Evolutionary conservation across 1,140 invertebrate species (phyloP), one percentile per base, ranked within the genome.

Genomic region (Globodera rostochiensis): DNA sequence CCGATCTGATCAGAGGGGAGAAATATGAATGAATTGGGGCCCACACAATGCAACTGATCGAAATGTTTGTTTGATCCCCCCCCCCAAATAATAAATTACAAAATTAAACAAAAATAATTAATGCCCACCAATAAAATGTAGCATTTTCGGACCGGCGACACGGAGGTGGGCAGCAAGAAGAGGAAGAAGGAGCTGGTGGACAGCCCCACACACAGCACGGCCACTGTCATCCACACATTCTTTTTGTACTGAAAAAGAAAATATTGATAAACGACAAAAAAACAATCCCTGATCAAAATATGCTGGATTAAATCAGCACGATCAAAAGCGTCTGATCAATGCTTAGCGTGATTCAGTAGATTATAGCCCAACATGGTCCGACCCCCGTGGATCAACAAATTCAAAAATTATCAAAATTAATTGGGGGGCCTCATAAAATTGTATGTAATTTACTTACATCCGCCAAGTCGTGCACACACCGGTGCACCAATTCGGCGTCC

Each of bases 201-300:
- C 19, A 88, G 80, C 13, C 84, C 82, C 13, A 88, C 80, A 73
- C 87, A 88, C 85, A 88, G 87, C 36, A 84, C 83, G 13, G 88
- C 87, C 25, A 88, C 87, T 4, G 85, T 87, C 85, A 90, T 87
- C 87, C 87, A 90, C 21, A 84, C 81, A 73, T 88, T 88, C 78
- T 89, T 84, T 67, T 87, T 90, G 82, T 88, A 88, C 84, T 85
- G 25, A 21, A 82, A 79, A 74, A 19, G 57, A 73, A 78, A 66
- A 45, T 60, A 3, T n/a, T 19, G 25, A 60, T 13, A 50, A 50
- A 1, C 4, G 45, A 47, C 11, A 53, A 75, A 15, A 25, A 73
- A 73, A 47, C 36, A 36, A 36, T 36, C 36, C 36, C 0, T 36
- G 36, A 36, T 36, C 36, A 36, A 25, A 36, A 36, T 36, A 36